These are phyloP conservation scores for Petaurus breviceps DNA, from an alignment of 2,113 vertebrate genomes.

Conservation along the genomic window DNA sequence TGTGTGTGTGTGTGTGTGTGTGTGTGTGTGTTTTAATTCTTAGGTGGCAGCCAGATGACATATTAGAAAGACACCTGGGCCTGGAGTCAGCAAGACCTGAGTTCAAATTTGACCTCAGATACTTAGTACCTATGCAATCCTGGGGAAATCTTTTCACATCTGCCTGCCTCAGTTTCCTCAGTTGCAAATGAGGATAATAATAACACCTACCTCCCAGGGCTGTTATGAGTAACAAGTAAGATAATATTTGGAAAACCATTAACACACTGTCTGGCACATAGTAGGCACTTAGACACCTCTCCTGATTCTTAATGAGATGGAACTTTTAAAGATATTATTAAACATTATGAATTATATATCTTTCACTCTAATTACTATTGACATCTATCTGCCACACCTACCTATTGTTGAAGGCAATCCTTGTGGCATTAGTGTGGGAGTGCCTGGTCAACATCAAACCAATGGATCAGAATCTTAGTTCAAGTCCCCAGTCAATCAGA, in stretches of 20 bases:
- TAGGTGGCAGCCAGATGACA: background rate
- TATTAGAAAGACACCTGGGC: background rate
- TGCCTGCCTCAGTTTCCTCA: background rate
- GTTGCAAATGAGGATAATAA: background rate
- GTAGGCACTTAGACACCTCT: background rate
- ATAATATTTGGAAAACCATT: background rate
- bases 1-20: no score
- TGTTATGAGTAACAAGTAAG: background rate
- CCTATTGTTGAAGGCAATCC: background rate
- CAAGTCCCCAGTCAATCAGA: background rate
- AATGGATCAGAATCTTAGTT: background rate
- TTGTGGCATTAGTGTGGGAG: background rate
- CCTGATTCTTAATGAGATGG: background rate
- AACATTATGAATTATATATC: background rate
- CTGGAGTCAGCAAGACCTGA: background rate
- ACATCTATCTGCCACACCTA: background rate
- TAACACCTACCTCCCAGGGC: background rate
- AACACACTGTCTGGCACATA: background rate
- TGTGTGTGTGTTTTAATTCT: no score
- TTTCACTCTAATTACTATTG: background rate
- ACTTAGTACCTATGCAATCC: background rate
- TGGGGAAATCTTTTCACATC: background rate
- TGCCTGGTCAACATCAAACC: background rate
- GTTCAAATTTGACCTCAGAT: background rate
- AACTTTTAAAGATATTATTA: background rate